phyloP scores from a whole-genome alignment of 2,888 invertebrate genomes.

The Bimastos eiseni region DNA sequence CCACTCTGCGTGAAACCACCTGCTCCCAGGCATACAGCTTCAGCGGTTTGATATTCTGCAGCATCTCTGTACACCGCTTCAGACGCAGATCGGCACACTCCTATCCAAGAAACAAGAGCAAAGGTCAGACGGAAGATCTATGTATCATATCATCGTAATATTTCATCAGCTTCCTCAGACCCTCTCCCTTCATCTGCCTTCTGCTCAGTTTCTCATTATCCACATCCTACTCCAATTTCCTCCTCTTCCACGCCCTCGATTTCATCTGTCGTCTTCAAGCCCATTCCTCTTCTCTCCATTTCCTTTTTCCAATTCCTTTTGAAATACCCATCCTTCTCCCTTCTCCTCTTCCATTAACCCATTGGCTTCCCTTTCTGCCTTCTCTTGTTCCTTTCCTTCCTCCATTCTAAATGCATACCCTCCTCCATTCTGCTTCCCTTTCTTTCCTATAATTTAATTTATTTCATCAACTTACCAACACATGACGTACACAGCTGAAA shows the following conservation, averaged over 20 bases:
- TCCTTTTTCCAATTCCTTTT: not conserved
- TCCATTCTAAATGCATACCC: not conserved
- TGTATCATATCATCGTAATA: not conserved
- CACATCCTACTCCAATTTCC: not conserved
- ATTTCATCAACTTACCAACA: too few relatives aligned
- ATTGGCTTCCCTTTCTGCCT: not conserved
- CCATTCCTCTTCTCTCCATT: not conserved
- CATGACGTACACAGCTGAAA: not conserved
- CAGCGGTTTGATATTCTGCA: conserved; percentile 78
- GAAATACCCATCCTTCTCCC: not conserved
- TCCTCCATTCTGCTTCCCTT: too few relatives aligned
- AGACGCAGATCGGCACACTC: conserved; percentile 78
- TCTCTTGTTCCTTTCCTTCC: not conserved
- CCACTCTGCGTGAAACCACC: conserved; percentile 73
- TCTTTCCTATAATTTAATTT: too few relatives aligned
- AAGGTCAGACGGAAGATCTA: not conserved
- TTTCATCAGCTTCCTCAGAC: too few relatives aligned
- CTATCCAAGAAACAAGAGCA: conserved; percentile 51
- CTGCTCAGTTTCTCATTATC: too few relatives aligned
- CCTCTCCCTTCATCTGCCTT: not conserved
- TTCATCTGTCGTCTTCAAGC: not conserved
- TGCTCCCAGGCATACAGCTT: conserved; percentile 85
- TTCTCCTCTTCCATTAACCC: not conserved
- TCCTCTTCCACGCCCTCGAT: not conserved
- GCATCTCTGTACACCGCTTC: conserved; percentile 75